Evolutionary conservation across 1,140 invertebrate species (phyloP).

Genomic region (Drosophila lini): DNA sequence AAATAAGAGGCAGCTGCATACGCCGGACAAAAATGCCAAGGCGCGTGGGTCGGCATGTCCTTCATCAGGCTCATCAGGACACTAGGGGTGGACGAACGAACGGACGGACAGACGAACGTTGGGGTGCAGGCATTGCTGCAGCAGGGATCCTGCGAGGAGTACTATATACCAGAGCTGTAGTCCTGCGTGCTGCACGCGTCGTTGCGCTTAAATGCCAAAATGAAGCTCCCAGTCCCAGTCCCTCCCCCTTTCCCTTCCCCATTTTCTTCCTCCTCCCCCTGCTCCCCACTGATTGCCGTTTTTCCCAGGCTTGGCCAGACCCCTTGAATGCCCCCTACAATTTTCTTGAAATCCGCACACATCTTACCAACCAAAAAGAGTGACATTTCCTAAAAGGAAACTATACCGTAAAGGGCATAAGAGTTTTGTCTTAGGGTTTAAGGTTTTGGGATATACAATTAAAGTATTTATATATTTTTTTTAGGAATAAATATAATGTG

Average conservation of each 20-base stretch:
- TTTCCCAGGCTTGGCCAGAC: conserved; percentile 23
- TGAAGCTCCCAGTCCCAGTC: conserved; percentile 24
- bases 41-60: conserved; percentile 56
- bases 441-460: no score
- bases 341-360: conserved; percentile 13
- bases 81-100: background rate
- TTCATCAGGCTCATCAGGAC: conserved; percentile 71
- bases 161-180: conserved; percentile 18
- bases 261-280: background rate
- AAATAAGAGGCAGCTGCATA: conserved; percentile 12
- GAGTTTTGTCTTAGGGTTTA: background rate
- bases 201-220: conserved; percentile 74
- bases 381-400: conserved; percentile 20
- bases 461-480: no score
- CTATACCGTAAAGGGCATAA: background rate
- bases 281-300: conserved; percentile 32
- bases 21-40: conserved; percentile 27
- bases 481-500: background rate
- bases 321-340: background rate
- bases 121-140: background rate
- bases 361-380: conserved; percentile 26
- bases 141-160: conserved; percentile 1
- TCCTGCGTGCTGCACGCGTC: conserved; percentile 75
- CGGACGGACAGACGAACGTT: background rate
- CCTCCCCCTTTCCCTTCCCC: no score